These are phyloP conservation scores for Leuciscus waleckii DNA, from an alignment of 2,797 vertebrate genomes.

Conservation along the genomic window DNA sequence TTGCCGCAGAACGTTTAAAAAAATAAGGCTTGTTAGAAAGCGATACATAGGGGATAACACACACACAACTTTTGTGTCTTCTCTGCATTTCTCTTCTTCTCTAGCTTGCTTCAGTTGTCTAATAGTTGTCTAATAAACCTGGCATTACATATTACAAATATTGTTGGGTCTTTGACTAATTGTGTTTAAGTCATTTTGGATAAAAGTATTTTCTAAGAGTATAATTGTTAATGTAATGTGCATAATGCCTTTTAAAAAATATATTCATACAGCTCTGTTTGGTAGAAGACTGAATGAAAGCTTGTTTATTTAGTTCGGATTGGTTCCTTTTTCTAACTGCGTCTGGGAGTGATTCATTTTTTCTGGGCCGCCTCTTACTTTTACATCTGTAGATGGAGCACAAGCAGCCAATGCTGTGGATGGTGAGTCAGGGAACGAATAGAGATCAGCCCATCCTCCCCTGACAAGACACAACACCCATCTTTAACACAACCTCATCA, in stretches of 20 bases:
- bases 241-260: background rate
- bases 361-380: background rate
- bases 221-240: background rate
- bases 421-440: conserved; percentile 41
- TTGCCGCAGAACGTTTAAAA: background rate
- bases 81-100: background rate
- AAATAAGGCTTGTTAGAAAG: background rate
- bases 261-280: background rate
- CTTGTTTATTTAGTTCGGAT: background rate
- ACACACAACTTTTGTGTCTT: background rate
- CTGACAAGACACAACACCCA: conserved; percentile 50
- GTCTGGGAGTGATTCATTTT: conserved; percentile 32
- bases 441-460: conserved; percentile 38
- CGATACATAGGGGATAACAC: background rate
- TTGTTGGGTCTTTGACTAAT: background rate
- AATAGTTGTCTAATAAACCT: background rate
- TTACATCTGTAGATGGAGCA: conserved; percentile 18
- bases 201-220: background rate
- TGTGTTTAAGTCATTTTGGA: background rate
- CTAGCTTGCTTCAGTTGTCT: background rate
- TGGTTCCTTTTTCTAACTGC: background rate
- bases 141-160: background rate
- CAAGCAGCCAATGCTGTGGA: conserved; percentile 16
- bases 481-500: conserved; percentile 48
- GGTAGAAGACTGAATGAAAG: background rate